Conservation (phyloP, 2,888 invertebrate species). For the Yponomeuta evonymella region DNA sequence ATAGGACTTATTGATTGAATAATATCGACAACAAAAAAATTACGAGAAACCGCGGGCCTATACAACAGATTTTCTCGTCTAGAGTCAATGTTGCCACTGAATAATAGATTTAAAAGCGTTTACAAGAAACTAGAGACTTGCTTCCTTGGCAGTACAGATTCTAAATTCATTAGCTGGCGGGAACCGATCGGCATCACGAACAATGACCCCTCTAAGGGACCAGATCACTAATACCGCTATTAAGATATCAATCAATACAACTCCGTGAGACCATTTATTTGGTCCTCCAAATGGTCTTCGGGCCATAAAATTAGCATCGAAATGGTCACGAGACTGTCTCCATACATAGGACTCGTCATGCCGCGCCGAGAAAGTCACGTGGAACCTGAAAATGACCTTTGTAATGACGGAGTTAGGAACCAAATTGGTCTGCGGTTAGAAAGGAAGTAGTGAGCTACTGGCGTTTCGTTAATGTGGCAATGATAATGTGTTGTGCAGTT, state of each 20-base stretch:
- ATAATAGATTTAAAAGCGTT: too few species aligned
- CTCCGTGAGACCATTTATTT: conserved; percentile 32
- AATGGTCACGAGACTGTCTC: conserved; percentile 43
- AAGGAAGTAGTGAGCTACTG: background rate
- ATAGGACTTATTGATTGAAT: too few species aligned
- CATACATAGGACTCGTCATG: conserved; percentile 16
- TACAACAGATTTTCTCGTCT: too few species aligned
- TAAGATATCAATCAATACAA: conserved; percentile 65
- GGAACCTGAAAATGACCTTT: background rate
- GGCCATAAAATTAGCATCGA: conserved; percentile 61
- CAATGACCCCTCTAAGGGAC: background rate
- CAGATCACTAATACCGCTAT: conserved; percentile 39
- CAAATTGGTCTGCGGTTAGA: background rate
- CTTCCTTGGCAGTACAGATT: background rate
- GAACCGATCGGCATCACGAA: background rate
- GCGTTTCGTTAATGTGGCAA: background rate
- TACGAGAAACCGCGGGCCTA: too few species aligned
- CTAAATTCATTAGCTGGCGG: background rate
- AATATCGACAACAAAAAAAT: too few species aligned
- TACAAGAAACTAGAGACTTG: background rate
- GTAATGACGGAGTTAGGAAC: background rate
- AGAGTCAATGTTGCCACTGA: too few species aligned
- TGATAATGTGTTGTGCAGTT: conserved; percentile 3
- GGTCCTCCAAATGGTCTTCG: conserved; percentile 36
- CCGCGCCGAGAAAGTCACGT: background rate